phyloP scores from a whole-genome alignment of 2,888 invertebrate genomes.

The Tipula vernalis region DNA sequence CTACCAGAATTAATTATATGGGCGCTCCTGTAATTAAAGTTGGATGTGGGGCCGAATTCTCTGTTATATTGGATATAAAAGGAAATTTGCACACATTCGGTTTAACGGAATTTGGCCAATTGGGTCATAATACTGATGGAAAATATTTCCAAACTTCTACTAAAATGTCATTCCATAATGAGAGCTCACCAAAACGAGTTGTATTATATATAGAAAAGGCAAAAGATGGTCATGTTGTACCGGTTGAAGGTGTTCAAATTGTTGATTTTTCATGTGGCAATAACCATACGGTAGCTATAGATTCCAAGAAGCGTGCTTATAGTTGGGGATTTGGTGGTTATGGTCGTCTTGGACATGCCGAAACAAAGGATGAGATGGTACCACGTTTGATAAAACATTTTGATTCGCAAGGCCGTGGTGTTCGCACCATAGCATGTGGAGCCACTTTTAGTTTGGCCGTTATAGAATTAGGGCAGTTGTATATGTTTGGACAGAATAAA shows the following conservation, averaged over 20 bases:
- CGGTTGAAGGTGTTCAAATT: slow-evolving; percentile 75
- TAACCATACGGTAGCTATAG: slow-evolving; percentile 79
- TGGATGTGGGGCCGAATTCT: slow-evolving; percentile 86
- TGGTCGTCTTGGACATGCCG: slow-evolving; percentile 85
- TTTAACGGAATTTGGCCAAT: slow-evolving; percentile 82
- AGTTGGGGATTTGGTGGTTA: slow-evolving; percentile 96
- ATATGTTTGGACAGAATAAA: slow-evolving; percentile 84
- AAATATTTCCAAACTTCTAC: slow-evolving; percentile 86
- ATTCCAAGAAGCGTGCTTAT: slow-evolving; percentile 76
- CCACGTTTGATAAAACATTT: slow-evolving; percentile 75
- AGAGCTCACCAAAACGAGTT: slow-evolving; percentile 72
- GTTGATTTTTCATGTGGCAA: slow-evolving; percentile 83
- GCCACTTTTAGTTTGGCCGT: slow-evolving; percentile 77
- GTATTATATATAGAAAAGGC: slow-evolving; percentile 77
- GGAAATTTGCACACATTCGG: slow-evolving; percentile 87
- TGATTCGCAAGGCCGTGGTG: slow-evolving; percentile 73
- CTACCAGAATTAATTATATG: slow-evolving; percentile 55
- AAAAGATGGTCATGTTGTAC: slow-evolving; percentile 72
- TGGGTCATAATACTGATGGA: slow-evolving; percentile 91
- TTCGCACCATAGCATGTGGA: slow-evolving; percentile 70
- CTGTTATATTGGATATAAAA: slow-evolving; percentile 78
- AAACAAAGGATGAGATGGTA: slow-evolving; percentile 83
- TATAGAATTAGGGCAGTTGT: slow-evolving; percentile 60
- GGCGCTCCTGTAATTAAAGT: slow-evolving; percentile 82
- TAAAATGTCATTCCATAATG: slow-evolving; percentile 76